These are phyloP conservation scores for Saccopteryx bilineata DNA, from an alignment of 2,113 vertebrate genomes.

Conservation along the genomic window DNA sequence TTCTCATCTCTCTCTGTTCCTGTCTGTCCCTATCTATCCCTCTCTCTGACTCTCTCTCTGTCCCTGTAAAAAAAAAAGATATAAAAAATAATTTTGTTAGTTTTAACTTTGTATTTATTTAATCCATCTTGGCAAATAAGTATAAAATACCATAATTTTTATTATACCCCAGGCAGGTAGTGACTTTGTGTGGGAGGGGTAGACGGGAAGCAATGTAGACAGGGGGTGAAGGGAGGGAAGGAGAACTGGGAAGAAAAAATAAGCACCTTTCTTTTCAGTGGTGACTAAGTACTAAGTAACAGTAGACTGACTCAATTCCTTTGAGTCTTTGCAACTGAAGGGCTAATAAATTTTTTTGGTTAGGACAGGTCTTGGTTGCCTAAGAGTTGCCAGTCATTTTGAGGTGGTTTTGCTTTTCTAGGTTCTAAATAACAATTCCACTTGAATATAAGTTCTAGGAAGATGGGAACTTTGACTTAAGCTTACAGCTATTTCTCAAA, in stretches of 20 bases:
- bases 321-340: neutral
- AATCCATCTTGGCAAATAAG: neutral
- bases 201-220: neutral
- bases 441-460: neutral
- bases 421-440: neutral
- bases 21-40: too few species aligned
- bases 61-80: too few species aligned
- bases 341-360: neutral
- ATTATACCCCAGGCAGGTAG: neutral
- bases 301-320: neutral
- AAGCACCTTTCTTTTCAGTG: conserved; percentile 22
- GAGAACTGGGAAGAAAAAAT: neutral
- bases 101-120: conserved; percentile 33
- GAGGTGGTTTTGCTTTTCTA: neutral
- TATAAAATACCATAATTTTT: conserved; percentile 3
- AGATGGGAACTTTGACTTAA: neutral
- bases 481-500: neutral
- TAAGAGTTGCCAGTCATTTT: neutral
- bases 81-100: neutral
- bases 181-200: neutral
- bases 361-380: neutral
- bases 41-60: too few species aligned
- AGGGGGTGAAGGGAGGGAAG: neutral
- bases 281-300: neutral
- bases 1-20: too few species aligned